These are phyloP conservation scores for Diacarnus erythraeanus DNA, from an alignment of 37 sponge, comb jelly and placozoan species.

Conservation along the genomic window DNA sequence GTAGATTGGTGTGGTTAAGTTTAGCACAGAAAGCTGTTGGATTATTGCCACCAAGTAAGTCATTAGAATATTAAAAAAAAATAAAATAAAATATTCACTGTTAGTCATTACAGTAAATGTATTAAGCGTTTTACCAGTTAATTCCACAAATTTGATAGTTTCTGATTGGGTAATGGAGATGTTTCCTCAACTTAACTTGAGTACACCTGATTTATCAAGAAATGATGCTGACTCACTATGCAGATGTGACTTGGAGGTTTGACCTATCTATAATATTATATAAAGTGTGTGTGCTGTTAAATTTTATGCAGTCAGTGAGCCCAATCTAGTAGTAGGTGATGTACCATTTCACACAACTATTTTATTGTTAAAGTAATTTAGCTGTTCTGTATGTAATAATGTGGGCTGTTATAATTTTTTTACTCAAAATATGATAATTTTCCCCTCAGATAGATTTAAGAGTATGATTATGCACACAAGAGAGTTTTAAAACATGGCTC, in stretches of 20 bases:
- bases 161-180: constrained; percentile 43
- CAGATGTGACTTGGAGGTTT: constrained; percentile 61
- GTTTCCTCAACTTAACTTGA: constrained; percentile 34
- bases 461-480: too few relatives aligned
- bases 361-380: too few relatives aligned
- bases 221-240: constrained; percentile 45
- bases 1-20: constrained; percentile 50
- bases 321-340: too few relatives aligned
- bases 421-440: too few relatives aligned
- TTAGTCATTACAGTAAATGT: background rate
- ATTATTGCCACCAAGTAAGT: constrained; percentile 31
- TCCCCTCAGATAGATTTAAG: too few relatives aligned
- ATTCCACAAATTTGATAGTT: constrained; percentile 14
- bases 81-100: background rate
- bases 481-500: too few relatives aligned
- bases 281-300: background rate
- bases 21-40: constrained; percentile 30
- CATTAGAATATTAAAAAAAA: background rate
- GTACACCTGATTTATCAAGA: constrained; percentile 9
- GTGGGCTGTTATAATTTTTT: too few relatives aligned
- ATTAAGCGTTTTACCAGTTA: background rate
- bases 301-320: too few relatives aligned
- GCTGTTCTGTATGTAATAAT: too few relatives aligned
- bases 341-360: too few relatives aligned
- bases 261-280: background rate